phyloP scores from a whole-genome alignment of 2,888 invertebrate species.

The Hypomecis atomaria region DNA sequence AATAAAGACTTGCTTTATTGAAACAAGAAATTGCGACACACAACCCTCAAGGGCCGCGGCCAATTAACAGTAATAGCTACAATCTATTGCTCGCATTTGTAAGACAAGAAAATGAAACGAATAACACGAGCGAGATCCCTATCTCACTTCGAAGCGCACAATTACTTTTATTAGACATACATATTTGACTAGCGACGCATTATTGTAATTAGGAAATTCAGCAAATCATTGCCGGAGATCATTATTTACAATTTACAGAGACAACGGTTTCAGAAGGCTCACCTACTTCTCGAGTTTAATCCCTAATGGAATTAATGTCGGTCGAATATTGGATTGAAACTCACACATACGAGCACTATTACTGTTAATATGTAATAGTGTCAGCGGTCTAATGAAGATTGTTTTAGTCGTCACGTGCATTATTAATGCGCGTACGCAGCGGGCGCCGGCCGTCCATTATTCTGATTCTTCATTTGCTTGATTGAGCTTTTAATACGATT shows the following conservation, averaged over 20 bases:
- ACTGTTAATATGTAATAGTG: constrained; percentile 70
- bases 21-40: constrained; percentile 74
- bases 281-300: constrained; percentile 55
- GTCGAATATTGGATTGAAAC: constrained; percentile 55
- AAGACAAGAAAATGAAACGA: constrained; percentile 53
- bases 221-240: constrained; percentile 73
- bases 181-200: constrained; percentile 49
- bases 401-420: constrained; percentile 78
- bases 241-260: constrained; percentile 68
- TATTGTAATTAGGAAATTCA: constrained; percentile 70
- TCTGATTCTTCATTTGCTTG: constrained; percentile 84
- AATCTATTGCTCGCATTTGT: constrained; percentile 64
- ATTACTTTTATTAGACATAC: constrained; percentile 45
- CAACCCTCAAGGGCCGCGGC: constrained; percentile 59
- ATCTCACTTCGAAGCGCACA: constrained; percentile 47
- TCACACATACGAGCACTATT: constrained; percentile 50
- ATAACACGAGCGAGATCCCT: constrained; percentile 50
- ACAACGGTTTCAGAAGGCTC: constrained; percentile 48
- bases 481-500: constrained; percentile 84
- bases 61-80: constrained; percentile 66
- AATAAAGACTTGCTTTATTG: constrained; percentile 73
- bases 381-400: constrained; percentile 81
- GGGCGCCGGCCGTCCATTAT: constrained; percentile 78
- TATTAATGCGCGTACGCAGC: constrained; percentile 84
- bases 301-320: constrained; percentile 57